Conservation (phyloP, 2,113 vertebrate species). For the Corythornis madagascariensis region DNA sequence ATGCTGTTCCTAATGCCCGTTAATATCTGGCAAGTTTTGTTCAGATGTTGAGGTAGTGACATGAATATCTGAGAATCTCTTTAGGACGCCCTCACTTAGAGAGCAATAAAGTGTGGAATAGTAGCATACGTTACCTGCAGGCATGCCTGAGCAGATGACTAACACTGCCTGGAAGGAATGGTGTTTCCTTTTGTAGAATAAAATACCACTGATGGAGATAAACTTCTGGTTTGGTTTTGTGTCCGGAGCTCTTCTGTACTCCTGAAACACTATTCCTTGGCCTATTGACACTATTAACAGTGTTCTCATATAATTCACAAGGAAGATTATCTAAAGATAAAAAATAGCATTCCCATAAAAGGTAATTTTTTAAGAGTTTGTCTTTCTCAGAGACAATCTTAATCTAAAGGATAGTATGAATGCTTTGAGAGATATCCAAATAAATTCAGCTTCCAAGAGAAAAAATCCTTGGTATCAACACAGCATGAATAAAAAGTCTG, state of each 20-base stretch:
- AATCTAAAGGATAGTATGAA: neutral
- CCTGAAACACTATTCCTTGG: neutral
- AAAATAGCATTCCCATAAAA: neutral
- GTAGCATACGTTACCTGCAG: rapidly evolving
- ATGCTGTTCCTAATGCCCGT: neutral
- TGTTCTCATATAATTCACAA: neutral
- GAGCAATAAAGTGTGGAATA: neutral
- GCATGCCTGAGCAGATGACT: neutral
- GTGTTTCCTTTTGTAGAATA: neutral
- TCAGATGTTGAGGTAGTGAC: neutral
- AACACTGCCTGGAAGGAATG: neutral
- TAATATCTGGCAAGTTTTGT: neutral
- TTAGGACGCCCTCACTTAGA: neutral
- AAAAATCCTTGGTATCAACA: neutral
- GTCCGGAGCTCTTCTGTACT: neutral
- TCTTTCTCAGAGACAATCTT: conserved; percentile 2
- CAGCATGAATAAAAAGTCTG: neutral
- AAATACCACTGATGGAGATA: neutral
- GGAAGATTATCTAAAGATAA: neutral
- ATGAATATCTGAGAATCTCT: neutral
- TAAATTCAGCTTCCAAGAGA: neutral
- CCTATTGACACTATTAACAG: neutral
- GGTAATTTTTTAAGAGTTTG: neutral
- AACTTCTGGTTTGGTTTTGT: neutral
- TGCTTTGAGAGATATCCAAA: neutral